Evolutionary conservation across 2,888 invertebrate genomes (phyloP).

Genomic region (Pristionchus entomophagus): DNA sequence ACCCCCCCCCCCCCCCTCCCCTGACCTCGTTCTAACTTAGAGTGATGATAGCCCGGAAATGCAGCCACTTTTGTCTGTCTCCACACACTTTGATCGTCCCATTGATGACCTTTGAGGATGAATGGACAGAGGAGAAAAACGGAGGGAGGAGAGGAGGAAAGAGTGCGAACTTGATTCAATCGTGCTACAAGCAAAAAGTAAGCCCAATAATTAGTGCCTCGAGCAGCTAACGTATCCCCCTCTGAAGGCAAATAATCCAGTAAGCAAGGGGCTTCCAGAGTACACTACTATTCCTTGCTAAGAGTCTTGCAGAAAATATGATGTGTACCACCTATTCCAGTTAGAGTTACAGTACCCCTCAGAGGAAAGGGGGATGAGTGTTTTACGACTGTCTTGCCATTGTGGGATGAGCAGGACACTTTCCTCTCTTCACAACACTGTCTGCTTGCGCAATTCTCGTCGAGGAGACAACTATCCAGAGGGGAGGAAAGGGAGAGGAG

Average conservation of each 20-base stretch:
- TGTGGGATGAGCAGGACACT: no score
- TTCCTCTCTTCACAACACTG: neutral
- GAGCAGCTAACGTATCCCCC: no score
- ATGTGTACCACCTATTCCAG: no score
- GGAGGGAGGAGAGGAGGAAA: neutral
- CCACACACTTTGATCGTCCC: neutral
- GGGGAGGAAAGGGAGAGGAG: neutral
- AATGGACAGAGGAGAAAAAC: neutral
- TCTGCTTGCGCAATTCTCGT: neutral
- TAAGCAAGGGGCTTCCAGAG: no score
- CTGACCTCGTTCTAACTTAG: slow-evolving; percentile 27
- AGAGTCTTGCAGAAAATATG: no score
- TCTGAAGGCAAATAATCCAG: no score
- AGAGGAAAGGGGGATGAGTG: slow-evolving; percentile 8
- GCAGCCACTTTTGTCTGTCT: slow-evolving; percentile 29
- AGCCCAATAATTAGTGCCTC: neutral
- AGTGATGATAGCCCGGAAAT: neutral
- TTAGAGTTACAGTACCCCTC: neutral
- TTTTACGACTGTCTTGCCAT: slow-evolving; percentile 16
- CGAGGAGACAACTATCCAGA: no score
- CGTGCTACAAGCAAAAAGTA: neutral
- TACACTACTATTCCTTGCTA: no score
- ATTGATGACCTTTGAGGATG: slow-evolving; percentile 36
- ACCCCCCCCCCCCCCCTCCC: neutral
- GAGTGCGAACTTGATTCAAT: slow-evolving; percentile 34